Percentiles rank a stretch among this genome's conserved stretches.
These are phyloP conservation scores for Lepisosteus oculatus DNA, from an alignment of 2,113 vertebrate species.

Conservation along the genomic window DNA sequence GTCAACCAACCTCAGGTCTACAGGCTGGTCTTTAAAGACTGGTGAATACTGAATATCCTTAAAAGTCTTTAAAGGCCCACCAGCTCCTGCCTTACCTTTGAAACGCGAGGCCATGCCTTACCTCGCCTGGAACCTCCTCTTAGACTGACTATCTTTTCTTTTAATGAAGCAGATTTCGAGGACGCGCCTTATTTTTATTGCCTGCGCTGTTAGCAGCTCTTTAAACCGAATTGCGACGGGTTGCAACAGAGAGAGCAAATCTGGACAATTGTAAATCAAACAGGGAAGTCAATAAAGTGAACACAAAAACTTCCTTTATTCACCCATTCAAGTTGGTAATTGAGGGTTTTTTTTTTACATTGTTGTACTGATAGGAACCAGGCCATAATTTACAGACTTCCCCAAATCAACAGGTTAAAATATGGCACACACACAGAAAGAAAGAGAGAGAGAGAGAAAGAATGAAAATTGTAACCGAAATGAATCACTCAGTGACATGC, in stretches of 20 bases:
- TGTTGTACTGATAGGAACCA: constrained; percentile 62
- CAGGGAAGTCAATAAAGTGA: constrained; percentile 46
- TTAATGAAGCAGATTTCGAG: constrained; percentile 52
- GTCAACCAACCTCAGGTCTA: too few relatives aligned
- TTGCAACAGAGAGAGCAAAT: constrained; percentile 57
- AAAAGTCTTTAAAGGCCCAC: too few relatives aligned
- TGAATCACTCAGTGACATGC: not conserved
- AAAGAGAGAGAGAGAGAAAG: not conserved
- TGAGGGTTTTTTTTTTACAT: constrained; percentile 45
- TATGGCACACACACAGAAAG: not conserved
- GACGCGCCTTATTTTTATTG: constrained; percentile 33
- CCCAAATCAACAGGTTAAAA: constrained; percentile 20
- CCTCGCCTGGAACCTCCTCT: too few relatives aligned
- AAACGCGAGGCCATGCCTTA: too few relatives aligned
- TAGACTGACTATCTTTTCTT: not conserved
- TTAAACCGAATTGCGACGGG: constrained; percentile 31
- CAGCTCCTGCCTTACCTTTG: too few relatives aligned
- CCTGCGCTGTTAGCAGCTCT: not conserved
- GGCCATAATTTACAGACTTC: constrained; percentile 52
- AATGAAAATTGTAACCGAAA: not conserved
- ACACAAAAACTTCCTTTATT: constrained; percentile 73
- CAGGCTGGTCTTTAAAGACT: too few relatives aligned
- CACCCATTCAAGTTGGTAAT: constrained; percentile 62
- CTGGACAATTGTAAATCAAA: constrained; percentile 60
- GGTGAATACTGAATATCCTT: too few relatives aligned